These are phyloP conservation scores for Enteromius viviparus DNA, from an alignment of 2,797 vertebrate genomes.

Conservation along the genomic window DNA sequence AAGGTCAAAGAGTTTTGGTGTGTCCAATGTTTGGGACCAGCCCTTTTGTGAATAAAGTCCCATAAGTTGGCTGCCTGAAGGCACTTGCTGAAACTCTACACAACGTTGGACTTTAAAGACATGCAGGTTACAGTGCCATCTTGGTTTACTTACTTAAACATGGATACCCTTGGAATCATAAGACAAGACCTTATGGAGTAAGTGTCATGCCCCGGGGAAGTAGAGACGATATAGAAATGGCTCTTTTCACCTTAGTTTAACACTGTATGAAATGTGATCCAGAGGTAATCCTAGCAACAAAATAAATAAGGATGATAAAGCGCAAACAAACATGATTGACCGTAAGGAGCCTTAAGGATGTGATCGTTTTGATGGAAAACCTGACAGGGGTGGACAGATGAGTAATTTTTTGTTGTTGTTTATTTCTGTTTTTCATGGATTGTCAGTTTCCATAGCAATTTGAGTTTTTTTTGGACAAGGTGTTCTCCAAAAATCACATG, in stretches of 20 bases:
- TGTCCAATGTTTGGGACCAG: constrained; percentile 62
- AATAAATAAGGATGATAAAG: constrained; percentile 32
- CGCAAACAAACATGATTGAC: constrained; percentile 15
- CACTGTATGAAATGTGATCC: constrained; percentile 51
- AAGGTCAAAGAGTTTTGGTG: constrained; percentile 68
- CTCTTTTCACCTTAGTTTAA: constrained; percentile 47
- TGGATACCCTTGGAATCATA: constrained; percentile 57
- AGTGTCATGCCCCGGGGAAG: constrained; percentile 56
- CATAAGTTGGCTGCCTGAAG: constrained; percentile 63
- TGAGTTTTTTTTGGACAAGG: background rate
- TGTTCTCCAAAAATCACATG: background rate
- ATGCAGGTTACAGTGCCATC: constrained; percentile 62
- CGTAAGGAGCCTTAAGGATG: background rate
- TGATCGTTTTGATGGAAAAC: background rate
- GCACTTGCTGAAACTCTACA: constrained; percentile 70
- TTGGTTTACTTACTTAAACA: constrained; percentile 70
- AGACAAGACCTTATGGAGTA: constrained; percentile 61
- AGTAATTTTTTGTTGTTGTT: background rate
- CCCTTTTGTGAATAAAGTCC: constrained; percentile 66
- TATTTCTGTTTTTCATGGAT: background rate
- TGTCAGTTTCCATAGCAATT: constrained; percentile 15
- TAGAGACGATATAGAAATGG: constrained; percentile 58
- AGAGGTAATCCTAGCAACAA: constrained; percentile 55
- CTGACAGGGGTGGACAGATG: background rate
- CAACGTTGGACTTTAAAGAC: constrained; percentile 61